A percentile compares a stretch with the other conserved stretches of the same genome.
Evolutionary conservation across 1,140 invertebrate genomes (phyloP).

Genomic region (Diorhabda sublineata): DNA sequence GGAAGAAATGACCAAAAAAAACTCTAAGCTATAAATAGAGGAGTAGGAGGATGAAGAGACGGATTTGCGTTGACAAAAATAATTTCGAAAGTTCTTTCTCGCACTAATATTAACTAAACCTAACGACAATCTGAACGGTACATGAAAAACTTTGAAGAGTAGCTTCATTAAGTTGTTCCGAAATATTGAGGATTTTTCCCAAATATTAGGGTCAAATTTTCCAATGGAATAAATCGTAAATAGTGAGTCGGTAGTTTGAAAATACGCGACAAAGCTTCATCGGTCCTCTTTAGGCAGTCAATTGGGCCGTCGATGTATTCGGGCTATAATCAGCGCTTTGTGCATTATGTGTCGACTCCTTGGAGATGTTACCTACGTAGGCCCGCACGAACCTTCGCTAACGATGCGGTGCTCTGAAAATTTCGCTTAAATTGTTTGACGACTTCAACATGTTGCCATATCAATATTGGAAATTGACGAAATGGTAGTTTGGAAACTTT

Average conservation of each 20-base stretch:
- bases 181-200: not conserved
- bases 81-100: too few species aligned
- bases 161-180: too few species aligned
- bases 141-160: too few species aligned
- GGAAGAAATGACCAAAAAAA: too few species aligned
- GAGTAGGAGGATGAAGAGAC: too few species aligned
- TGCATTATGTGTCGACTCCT: conserved; percentile 34
- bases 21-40: too few species aligned
- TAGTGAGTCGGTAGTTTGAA: conserved; percentile 19
- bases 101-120: too few species aligned
- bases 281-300: conserved; percentile 35
- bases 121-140: too few species aligned
- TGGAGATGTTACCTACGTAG: not conserved
- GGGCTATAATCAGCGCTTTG: conserved; percentile 39
- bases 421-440: not conserved
- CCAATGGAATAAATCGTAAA: conserved; percentile 6
- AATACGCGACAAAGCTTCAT: conserved; percentile 29
- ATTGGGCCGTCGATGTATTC: conserved; percentile 33
- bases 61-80: too few species aligned
- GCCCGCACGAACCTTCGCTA: not conserved
- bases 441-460: not conserved
- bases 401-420: not conserved
- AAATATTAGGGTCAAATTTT: conserved; percentile 11
- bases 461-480: not conserved
- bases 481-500: too few species aligned